Conservation (phyloP, 2,888 invertebrate species). For the Tenthredo notha region DNA sequence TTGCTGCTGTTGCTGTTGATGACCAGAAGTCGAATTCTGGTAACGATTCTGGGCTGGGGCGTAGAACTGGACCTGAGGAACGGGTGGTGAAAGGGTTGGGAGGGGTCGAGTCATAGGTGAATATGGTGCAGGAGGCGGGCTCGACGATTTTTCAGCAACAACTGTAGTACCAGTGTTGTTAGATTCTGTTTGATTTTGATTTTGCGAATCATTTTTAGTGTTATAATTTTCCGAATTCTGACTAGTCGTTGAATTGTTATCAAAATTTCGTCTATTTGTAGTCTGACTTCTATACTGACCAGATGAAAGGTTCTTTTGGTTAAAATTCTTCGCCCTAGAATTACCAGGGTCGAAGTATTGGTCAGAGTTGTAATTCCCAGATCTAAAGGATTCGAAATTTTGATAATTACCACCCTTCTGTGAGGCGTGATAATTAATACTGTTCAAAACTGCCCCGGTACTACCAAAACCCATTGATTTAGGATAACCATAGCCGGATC, state of each 20-base stretch:
- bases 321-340: neutral
- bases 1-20: conserved; percentile 63
- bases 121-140: conserved; percentile 71
- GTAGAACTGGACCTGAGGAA: conserved; percentile 75
- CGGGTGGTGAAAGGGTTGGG: conserved; percentile 73
- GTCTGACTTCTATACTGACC: neutral
- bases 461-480: conserved; percentile 25
- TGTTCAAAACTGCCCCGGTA: conserved; percentile 8
- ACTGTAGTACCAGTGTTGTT: neutral
- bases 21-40: conserved; percentile 64
- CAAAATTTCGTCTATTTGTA: neutral
- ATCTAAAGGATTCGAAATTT: neutral
- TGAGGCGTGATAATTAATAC: neutral
- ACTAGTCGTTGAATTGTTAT: neutral
- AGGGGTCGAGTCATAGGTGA: conserved; percentile 72
- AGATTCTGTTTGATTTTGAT: neutral
- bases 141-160: conserved; percentile 63
- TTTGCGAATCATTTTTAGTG: conserved; percentile 6
- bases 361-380: neutral
- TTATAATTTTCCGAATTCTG: neutral
- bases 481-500: conserved; percentile 57
- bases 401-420: conserved; percentile 1
- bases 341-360: conserved; percentile 20
- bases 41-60: conserved; percentile 67
- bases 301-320: neutral